phyloP scores from a whole-genome alignment of 1,140 invertebrate species.

The Papilio helenus region DNA sequence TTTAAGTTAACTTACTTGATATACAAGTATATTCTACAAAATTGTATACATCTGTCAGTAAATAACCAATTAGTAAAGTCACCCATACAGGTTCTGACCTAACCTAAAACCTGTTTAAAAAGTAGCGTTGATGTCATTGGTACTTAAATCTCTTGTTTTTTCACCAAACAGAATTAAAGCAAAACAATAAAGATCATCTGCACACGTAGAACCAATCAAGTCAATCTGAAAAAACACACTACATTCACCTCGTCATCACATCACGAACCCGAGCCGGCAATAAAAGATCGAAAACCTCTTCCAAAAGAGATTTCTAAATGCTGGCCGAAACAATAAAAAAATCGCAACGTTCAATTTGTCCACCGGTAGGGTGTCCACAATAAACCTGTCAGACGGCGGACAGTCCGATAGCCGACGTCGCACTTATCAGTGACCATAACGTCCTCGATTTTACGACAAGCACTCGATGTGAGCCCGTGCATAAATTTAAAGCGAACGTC shows the following conservation, averaged over 20 bases:
- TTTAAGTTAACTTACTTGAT: too few species aligned
- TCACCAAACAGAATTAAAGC: neutral
- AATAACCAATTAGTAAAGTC: neutral
- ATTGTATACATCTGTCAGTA: neutral
- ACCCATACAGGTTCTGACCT: neutral
- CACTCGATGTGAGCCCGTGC: conserved; percentile 64
- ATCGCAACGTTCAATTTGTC: conserved; percentile 61
- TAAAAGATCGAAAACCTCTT: conserved; percentile 28
- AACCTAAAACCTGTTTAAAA: neutral
- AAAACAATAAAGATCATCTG: neutral
- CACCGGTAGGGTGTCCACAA: conserved; percentile 74
- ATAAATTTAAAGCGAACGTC: conserved; percentile 78
- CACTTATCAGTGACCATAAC: conserved; percentile 79
- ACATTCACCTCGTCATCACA: neutral
- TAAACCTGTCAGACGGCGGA: conserved; percentile 70
- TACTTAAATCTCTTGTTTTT: neutral
- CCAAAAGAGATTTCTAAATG: conserved; percentile 34
- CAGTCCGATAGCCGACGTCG: conserved; percentile 69
- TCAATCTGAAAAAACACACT: neutral
- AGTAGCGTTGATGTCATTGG: neutral
- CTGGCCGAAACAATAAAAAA: conserved; percentile 48
- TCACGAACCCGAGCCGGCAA: conserved; percentile 3
- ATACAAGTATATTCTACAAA: too few species aligned
- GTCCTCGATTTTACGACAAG: conserved; percentile 80
- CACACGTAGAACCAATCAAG: neutral